Evolutionary conservation across 1,140 invertebrate species (phyloP).

Genomic region (Drosophila auraria): DNA sequence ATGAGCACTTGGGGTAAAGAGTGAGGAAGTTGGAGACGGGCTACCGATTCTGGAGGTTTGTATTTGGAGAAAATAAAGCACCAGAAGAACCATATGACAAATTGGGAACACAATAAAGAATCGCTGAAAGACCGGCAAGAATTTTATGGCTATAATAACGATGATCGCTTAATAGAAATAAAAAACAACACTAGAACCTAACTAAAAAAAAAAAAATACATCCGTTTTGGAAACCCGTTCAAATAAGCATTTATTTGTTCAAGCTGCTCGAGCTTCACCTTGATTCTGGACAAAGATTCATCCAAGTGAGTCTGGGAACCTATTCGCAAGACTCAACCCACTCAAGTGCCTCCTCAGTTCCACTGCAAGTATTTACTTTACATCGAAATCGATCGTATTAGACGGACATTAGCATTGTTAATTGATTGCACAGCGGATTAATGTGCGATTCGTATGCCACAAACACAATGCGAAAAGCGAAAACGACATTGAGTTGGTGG

Average conservation of each 20-base stretch:
- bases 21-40: neutral
- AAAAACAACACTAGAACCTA: neutral
- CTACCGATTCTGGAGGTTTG: neutral
- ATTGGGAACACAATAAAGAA: slow-evolving; percentile 11
- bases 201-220: slow-evolving; percentile 16
- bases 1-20: slow-evolving; percentile 1
- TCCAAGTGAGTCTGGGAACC: slow-evolving; percentile 22
- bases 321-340: neutral
- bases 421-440: slow-evolving; percentile 66
- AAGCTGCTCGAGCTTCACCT: slow-evolving; percentile 28
- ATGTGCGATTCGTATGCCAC: slow-evolving; percentile 73
- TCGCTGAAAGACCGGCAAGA: neutral
- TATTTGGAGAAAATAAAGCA: neutral
- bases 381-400: slow-evolving; percentile 62
- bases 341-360: slow-evolving; percentile 8
- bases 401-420: slow-evolving; percentile 71
- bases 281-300: slow-evolving; percentile 23
- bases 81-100: slow-evolving; percentile 16
- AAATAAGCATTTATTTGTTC: slow-evolving; percentile 8
- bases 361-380: slow-evolving; percentile 18
- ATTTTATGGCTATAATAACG: neutral
- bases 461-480: slow-evolving; percentile 53
- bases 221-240: slow-evolving; percentile 43
- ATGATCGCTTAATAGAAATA: neutral
- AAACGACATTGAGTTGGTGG: slow-evolving; percentile 23